A percentile compares a stretch with the other conserved stretches of the same genome.
These are phyloP conservation scores for Lathamus discolor DNA, from an alignment of 2,113 vertebrate genomes.

Conservation along the genomic window DNA sequence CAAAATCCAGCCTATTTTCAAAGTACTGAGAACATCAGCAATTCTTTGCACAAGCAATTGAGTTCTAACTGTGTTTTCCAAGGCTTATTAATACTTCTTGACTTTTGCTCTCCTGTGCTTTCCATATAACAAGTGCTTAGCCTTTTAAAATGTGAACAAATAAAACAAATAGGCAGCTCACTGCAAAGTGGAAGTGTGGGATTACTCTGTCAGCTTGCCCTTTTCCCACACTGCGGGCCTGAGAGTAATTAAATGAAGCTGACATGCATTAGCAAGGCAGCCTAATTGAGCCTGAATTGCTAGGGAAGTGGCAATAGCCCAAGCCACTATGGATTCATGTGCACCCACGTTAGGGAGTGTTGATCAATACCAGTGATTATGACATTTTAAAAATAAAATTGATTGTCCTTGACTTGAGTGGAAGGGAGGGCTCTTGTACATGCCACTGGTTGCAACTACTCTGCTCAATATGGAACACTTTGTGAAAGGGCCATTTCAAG, in stretches of 20 bases:
- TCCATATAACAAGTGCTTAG: not conserved
- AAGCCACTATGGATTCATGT: not conserved
- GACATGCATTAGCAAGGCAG: constrained; percentile 16
- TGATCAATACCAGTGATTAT: constrained; percentile 35
- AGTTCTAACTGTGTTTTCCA: not conserved
- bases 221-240: not conserved
- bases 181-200: not conserved
- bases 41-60: not conserved
- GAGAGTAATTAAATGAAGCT: not conserved
- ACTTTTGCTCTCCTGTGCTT: not conserved
- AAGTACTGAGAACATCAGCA: not conserved
- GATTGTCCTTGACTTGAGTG: constrained; percentile 46
- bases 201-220: not conserved
- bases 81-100: not conserved
- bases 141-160: not conserved
- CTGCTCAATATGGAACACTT: constrained; percentile 7
- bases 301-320: not conserved
- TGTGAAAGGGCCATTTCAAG: constrained; percentile 15
- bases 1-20: not conserved
- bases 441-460: not conserved
- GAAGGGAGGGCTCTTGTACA: not conserved
- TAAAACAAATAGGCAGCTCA: not conserved
- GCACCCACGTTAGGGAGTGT: not conserved
- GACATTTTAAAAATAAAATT: constrained; percentile 24
- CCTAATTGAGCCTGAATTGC: not conserved